A percentile compares a stretch with the other conserved stretches of the same genome.
Evolutionary conservation across 2,113 vertebrate genomes (phyloP).

Genomic region (Noturus placidus): DNA sequence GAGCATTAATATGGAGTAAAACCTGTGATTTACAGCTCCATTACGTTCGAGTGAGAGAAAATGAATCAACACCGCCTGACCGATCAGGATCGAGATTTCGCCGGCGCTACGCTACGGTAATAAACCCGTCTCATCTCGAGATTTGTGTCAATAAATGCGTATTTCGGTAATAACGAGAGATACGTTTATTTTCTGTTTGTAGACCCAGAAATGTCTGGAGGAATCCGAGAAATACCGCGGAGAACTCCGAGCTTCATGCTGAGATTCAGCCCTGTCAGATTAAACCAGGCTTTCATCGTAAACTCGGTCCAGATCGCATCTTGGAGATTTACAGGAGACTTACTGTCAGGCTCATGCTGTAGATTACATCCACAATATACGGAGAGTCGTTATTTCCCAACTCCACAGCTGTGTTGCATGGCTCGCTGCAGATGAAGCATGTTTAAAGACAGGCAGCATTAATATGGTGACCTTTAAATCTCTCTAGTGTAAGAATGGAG

Average conservation of each 20-base stretch:
- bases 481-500: conserved; percentile 62
- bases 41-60: no score
- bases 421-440: conserved; percentile 7
- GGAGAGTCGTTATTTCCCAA: conserved; percentile 32
- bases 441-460: conserved; percentile 46
- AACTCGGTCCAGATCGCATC: conserved; percentile 16
- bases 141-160: neutral
- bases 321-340: conserved; percentile 37
- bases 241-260: neutral
- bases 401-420: neutral
- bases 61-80: neutral
- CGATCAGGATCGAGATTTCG: neutral
- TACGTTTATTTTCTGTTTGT: neutral
- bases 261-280: conserved; percentile 15
- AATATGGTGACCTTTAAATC: conserved; percentile 72
- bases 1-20: no score
- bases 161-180: no score
- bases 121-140: neutral
- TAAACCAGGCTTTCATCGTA: conserved; percentile 10
- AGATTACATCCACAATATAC: conserved; percentile 36
- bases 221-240: neutral
- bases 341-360: conserved; percentile 27
- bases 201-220: neutral
- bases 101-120: neutral
- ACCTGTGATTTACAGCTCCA: neutral